Evolutionary conservation across 2,888 invertebrate species (phyloP), one percentile per base, ranked within the genome.

Genomic region (Mystacides longicornis): DNA sequence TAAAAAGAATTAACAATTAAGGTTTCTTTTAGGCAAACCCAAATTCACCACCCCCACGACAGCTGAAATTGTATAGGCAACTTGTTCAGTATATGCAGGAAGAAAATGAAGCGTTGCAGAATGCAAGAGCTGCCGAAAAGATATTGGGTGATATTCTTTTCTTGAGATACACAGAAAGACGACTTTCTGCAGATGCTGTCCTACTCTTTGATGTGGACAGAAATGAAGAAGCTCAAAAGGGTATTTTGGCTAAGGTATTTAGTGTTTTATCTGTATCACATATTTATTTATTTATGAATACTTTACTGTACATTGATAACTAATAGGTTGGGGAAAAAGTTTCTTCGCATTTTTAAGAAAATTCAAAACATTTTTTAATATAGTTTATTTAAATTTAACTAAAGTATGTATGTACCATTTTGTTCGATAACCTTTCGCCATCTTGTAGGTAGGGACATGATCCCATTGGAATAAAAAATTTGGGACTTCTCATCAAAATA

Each of bases 51-150:
- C 75, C 73, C 0, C 80, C 82, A 0, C 81, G 83, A 14, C 75
- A 81, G n/a, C 68, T 86, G 2, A 77, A 83, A 63, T 66, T 89
- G 1, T 87, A 83, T 67, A 73, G 79, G 59, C 69, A 83, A 1
- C 71, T 89, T 1, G 77, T 84, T 60, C 71, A 77, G 1, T 83
- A 84, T 65, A 71, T 89, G 55, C 72, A 73, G 1, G 75, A 75
- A 52, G 89, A 89, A 66, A 80, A 83, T 55, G 67, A 68, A 1
- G 75, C 80, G 0, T 69, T 78, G 54, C 78, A 80, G 45, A 73
- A 77, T 55, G 77, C 85, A 22, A 70, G 79, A 57, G 74, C 74
- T 58, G 60, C 69, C 0, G 74, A 76, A 64, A 68, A 71, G 0
- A 79, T 79, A 58, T 63, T 81, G 49, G 67, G 64, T 14, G 68